Base-by-base conservation (phyloP, 2,113 vertebrate species). In the Bos javanicus region DNA sequence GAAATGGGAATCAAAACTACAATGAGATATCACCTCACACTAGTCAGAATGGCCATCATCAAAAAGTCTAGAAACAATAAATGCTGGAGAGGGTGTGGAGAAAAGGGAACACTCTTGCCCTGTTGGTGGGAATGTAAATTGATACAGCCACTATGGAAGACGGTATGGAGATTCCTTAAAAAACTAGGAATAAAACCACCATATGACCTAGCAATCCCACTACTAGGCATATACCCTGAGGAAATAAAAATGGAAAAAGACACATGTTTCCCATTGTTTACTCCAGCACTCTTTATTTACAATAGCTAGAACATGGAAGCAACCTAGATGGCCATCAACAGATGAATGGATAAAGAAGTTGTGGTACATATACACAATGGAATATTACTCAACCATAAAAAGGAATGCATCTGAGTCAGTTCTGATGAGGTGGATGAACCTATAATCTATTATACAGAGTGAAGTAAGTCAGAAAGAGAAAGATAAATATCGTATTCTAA, bases 111-210 rank as follows among this genome's bases (percentile, higher is more conserved):
- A 5, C n/a, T 71, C 64, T 23, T 71, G 2, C 67, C 36, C 67
- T 71, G n/a, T 39, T 36, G 19, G 19, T 71, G n/a, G n/a, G n/a
- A 71, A 71, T 39, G 19, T 71, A 71, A 71, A 71, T 23, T 71
- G n/a, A 39, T 23, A 39, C 4, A 71, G n/a, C 10, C n/a, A 21
- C 67, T 39, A 71, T 71, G 67, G 2, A 71, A 36, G n/a, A 71
- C 0, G 1, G 5, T 12, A 39, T 2, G 67, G n/a, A 39, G 10
- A 71, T 23, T 36, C n/a, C 67, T 71, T 71, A 1, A 71, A 71
- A 71, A 12, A 71, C 19, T 12, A 39, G 17, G n/a, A 71, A 71
- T 39, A 71, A 71, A 71, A 71, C 67, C 67, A 23, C 9, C 67
- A 39, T 23, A 21, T 3, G n/a, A 23, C n/a, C n/a, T 10, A 39